Evolutionary conservation across 2,113 vertebrate species (phyloP), one percentile per base, ranked within the genome.

Genomic region (Chlorodrepanis virens): DNA sequence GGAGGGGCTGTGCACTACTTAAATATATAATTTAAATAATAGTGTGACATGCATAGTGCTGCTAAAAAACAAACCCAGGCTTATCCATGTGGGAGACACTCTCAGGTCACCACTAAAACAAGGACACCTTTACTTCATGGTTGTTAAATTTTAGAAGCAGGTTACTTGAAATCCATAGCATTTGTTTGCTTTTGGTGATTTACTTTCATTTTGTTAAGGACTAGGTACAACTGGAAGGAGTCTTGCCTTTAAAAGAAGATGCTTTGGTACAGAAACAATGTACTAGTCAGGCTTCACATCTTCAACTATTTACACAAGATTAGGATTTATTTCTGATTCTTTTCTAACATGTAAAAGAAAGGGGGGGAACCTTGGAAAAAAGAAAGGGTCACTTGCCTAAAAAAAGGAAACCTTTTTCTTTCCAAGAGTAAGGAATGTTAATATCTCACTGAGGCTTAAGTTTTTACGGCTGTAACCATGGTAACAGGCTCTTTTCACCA

Each of bases 381-480:
- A 95, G 76, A 87, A 93, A 94, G 93, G 90, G 94, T 96, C 96
- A 94, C 93, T 98, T 92, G 93, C 97, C 94, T 96, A 86, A 97
- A 94, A 97, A 95, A 96, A 96, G 89, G 93, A 95, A 95, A 93
- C 86, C 94, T 96, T 89, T 96, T 95, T 93, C 96, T 96, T 96
- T 97, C 97, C 95, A 94, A 94, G 97, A 97, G 94, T 88, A 56
- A 98, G 98, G 98, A 99, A 99, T 98, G 98, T 98, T 98, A 98
- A 98, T 98, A 98, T 98, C 98, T 98, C 97, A 97, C 96, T 96
- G 97, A 98, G 98, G 98, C 98, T 98, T 98, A 98, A 98, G 98
- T 98, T 98, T 98, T 96, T 98, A 96, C 21, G 91, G 92, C 98
- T 97, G 98, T 99, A 98, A 91, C 98, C 98, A 98, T 99, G 98